Conservation (phyloP, 2,797 vertebrate species). For the Malacoctenus gilli region DNA sequence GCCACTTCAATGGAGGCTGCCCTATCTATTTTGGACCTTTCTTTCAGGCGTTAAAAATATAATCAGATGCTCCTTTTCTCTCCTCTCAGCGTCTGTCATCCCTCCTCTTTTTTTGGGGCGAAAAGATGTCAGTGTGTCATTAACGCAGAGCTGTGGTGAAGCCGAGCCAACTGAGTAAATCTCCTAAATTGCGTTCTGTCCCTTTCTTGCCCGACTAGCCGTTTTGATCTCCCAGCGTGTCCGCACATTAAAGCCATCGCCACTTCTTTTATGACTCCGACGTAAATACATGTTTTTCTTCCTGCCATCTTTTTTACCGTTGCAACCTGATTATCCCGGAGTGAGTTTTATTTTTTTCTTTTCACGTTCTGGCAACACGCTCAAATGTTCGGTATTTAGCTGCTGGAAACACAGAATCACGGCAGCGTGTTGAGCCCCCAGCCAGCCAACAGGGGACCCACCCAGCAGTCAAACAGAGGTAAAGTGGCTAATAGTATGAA, state of each 20-base stretch:
- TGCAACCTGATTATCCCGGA: no score
- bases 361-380: no score
- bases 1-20: constrained; percentile 31
- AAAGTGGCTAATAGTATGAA: constrained; percentile 22
- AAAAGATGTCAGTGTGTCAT: constrained; percentile 64
- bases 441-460: constrained; percentile 21
- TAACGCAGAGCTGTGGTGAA: constrained; percentile 58
- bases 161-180: constrained; percentile 64
- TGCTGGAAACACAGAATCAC: no score
- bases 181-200: constrained; percentile 60
- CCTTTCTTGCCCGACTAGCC: constrained; percentile 43
- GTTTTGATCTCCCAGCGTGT: constrained; percentile 48
- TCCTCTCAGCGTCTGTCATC: no score
- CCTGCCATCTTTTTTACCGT: no score
- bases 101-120: constrained; percentile 47
- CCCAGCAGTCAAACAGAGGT: constrained; percentile 38
- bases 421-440: constrained; percentile 9
- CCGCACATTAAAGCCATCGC: constrained; percentile 43
- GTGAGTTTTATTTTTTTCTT: no score
- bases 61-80: constrained; percentile 47
- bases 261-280: constrained; percentile 22
- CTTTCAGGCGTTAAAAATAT: constrained; percentile 51
- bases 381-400: no score
- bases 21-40: constrained; percentile 48
- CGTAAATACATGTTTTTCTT: no score